Evolutionary conservation across 1,140 invertebrate genomes (phyloP), one percentile per base, ranked within the genome.

Genomic region (Mactra quadrangularis): DNA sequence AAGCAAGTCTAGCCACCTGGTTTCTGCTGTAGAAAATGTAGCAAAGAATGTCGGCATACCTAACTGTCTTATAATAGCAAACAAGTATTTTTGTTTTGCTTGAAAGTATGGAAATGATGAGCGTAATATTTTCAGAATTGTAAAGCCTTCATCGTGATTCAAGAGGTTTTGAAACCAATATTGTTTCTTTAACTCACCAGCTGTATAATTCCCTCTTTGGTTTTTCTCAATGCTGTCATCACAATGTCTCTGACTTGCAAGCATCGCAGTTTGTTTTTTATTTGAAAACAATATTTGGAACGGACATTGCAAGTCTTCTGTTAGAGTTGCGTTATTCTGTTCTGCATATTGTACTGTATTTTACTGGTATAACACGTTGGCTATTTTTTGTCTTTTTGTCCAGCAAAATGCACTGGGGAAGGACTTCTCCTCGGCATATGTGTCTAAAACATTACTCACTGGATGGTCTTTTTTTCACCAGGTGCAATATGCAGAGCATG

Each of bases 21-120:
- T 87, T 55, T 87, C 86, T 55, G 82, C 86, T 22, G 86, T 81
- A 25, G 86, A 87, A 15, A 86, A 78, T 45, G 79, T 84, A n/a
- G 41, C 60, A 74, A 86, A 87, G 33, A 82, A 84, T n/a, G 82
- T 86, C 62, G 77, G 84, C 13, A 85, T 3, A 29, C 86, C 86
- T 4, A 87, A 57, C 41, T 83, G 71, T 17, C 64, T 53, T 6
- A 87, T 77, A 62, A 87, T 82, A 50, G 86, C 83, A 84, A 86
- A 86, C 22, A 86, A n/a, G 25, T 87, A 84, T 47, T 79, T 86
- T 60, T 87, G 75, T 27, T 55, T 75, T 38, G 70, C 59, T 60
- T 86, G 59, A 27, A 35, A 83, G 33, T 87, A 86, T 45, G 86
- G 59, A 50, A 64, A 82, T 1, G 82, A 86, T 17, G 70, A 75